These are phyloP conservation scores for Eucidaris tribuloides DNA, from an alignment of 35 echinoderm and acorn worm genomes.

Conservation along the genomic window DNA sequence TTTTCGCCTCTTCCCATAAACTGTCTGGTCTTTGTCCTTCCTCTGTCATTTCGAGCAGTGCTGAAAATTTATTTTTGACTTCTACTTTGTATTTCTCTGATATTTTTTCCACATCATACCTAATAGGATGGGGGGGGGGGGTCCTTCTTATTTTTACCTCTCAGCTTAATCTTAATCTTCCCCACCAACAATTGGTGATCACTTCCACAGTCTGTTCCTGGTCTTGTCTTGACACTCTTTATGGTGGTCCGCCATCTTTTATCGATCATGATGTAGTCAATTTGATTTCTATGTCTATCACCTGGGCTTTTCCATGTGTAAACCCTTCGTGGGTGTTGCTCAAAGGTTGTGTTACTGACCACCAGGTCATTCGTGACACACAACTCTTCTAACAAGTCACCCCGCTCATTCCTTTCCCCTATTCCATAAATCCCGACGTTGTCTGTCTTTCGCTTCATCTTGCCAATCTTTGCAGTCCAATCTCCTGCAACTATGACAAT, in stretches of 20 bases:
- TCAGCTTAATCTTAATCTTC: background rate
- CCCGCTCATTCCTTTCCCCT: background rate
- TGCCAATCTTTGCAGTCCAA: slow-evolving; percentile 15
- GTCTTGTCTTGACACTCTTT: background rate
- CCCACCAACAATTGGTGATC: background rate
- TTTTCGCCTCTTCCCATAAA: background rate
- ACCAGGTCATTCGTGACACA: background rate
- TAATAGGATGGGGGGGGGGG: too few species aligned
- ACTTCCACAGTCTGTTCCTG: background rate
- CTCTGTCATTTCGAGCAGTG: background rate
- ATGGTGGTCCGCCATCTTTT: background rate
- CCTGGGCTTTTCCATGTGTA: background rate
- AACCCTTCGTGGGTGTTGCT: slow-evolving; percentile 6
- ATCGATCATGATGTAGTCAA: background rate
- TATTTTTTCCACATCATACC: background rate
- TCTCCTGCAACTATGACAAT: background rate
- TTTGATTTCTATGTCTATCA: background rate
- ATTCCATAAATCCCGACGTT: background rate
- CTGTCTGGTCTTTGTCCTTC: background rate
- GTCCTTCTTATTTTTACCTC: background rate
- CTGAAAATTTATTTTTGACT: background rate
- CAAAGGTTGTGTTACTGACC: background rate
- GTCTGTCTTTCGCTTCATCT: background rate
- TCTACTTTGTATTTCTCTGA: background rate
- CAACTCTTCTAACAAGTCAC: slow-evolving; percentile 5